Conservation (phyloP, 2,888 invertebrate genomes). For the Slavum lentiscoides region DNA sequence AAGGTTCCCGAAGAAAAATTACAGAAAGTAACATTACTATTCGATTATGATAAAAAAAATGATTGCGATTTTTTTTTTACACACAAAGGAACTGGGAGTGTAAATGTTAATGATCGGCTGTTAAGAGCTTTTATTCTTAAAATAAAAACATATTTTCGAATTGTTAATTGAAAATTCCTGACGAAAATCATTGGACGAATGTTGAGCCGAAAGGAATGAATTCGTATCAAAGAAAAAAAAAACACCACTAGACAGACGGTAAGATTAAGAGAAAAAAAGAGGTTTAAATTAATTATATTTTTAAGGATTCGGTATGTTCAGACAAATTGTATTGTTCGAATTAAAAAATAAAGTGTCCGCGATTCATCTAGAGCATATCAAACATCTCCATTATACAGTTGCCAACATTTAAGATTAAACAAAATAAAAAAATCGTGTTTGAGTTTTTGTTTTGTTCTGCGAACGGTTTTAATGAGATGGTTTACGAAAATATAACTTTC, state of each 20-base stretch:
- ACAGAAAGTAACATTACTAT: not conserved
- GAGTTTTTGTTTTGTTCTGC: too few relatives aligned
- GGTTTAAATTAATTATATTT: not conserved
- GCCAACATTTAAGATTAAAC: not conserved
- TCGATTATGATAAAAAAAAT: not conserved
- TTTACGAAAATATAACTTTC: too few relatives aligned
- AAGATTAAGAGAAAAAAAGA: not conserved
- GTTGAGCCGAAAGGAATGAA: not conserved
- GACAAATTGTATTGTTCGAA: not conserved
- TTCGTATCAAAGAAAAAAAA: not conserved
- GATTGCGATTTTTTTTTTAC: too few relatives aligned
- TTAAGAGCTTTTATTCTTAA: too few relatives aligned
- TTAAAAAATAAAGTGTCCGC: not conserved
- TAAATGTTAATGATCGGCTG: too few relatives aligned
- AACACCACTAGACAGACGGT: too few relatives aligned
- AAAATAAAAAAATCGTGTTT: too few relatives aligned
- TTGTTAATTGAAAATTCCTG: too few relatives aligned
- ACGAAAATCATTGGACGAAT: too few relatives aligned
- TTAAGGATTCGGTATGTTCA: not conserved
- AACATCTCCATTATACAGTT: not conserved
- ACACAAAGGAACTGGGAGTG: too few relatives aligned
- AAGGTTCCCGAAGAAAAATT: not conserved
- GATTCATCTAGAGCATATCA: constrained; percentile 18
- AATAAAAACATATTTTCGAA: too few relatives aligned
- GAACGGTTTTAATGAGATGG: constrained; percentile 19